These are phyloP conservation scores for Polia nebulosa DNA, from an alignment of 2,888 invertebrate species.

Conservation along the genomic window DNA sequence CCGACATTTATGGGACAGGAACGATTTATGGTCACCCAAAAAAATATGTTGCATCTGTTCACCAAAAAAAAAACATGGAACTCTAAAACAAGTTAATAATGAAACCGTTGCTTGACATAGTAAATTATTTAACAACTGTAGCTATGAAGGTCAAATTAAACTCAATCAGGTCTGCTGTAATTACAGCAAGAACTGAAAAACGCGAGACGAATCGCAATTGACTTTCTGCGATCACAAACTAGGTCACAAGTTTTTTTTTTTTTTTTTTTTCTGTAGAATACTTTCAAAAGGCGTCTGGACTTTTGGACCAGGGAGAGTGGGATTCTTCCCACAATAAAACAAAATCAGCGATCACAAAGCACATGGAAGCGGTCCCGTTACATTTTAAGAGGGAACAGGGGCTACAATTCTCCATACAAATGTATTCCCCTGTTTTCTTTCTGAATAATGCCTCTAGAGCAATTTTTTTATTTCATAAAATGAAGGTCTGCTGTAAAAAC, in stretches of 20 bases:
- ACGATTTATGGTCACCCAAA: constrained; percentile 46
- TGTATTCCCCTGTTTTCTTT: too few relatives aligned
- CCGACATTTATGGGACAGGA: constrained; percentile 55
- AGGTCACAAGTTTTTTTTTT: background rate
- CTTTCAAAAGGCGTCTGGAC: too few relatives aligned
- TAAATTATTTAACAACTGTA: background rate
- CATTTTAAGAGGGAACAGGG: too few relatives aligned
- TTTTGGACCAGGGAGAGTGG: too few relatives aligned
- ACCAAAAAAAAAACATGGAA: constrained; percentile 15
- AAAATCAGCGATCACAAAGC: too few relatives aligned
- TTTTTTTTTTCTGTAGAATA: too few relatives aligned
- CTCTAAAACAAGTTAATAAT: constrained; percentile 4
- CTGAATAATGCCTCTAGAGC: too few relatives aligned
- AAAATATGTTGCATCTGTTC: constrained; percentile 18
- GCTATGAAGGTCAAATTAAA: constrained; percentile 25
- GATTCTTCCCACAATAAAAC: too few relatives aligned
- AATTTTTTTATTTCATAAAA: too few relatives aligned
- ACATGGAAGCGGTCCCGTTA: too few relatives aligned
- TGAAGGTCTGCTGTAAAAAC: too few relatives aligned
- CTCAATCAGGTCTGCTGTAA: constrained; percentile 4
- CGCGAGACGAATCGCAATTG: constrained; percentile 31
- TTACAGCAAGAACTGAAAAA: constrained; percentile 25
- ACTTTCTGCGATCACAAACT: background rate
- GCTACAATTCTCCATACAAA: too few relatives aligned
- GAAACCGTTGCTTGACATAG: constrained; percentile 2